Conservation (phyloP, 2,113 vertebrate genomes). For the Grammomys surdaster region DNA sequence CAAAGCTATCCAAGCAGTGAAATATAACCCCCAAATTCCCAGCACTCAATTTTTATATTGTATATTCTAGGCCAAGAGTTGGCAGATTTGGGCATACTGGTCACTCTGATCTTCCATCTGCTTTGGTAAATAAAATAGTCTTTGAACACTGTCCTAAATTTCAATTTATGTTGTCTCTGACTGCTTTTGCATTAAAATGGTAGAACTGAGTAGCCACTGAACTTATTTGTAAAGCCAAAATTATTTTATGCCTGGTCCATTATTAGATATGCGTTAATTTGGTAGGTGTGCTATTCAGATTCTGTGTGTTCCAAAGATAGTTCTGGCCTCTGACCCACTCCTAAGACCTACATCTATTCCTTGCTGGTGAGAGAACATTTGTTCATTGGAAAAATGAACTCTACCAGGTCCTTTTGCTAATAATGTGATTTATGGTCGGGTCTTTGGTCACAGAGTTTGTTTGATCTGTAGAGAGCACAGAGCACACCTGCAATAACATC, state of each 20-base stretch:
- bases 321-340: neutral
- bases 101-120: neutral
- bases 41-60: neutral
- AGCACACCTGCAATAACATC: neutral
- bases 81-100: neutral
- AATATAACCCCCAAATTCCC: neutral
- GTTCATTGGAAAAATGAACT: neutral
- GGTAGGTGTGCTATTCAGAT: neutral
- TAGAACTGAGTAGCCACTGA: neutral
- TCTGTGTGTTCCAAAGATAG: neutral
- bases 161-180: neutral
- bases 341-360: neutral
- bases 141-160: neutral
- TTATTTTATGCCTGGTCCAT: neutral
- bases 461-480: neutral
- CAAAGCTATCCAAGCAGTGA: neutral
- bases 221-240: neutral
- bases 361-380: neutral
- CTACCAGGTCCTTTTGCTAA: neutral
- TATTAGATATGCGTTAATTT: neutral
- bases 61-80: neutral
- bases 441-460: neutral
- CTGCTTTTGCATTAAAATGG: neutral
- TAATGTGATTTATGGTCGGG: neutral
- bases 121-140: conserved; percentile 27